These are phyloP conservation scores for Lonchura striata DNA, from an alignment of 2,113 vertebrate genomes.

Conservation along the genomic window DNA sequence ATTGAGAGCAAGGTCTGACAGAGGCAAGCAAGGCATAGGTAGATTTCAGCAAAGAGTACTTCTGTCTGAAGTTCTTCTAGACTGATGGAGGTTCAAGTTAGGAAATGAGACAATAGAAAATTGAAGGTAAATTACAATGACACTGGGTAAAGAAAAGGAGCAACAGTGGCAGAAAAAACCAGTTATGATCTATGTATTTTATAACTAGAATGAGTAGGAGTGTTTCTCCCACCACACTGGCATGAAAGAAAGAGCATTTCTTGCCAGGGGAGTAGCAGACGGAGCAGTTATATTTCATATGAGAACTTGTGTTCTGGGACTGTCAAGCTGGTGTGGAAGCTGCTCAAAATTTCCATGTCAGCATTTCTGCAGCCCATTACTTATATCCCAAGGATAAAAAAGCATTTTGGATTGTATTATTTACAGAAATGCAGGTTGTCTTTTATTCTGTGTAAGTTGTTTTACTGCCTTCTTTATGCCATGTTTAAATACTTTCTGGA, in stretches of 20 bases:
- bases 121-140: neutral
- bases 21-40: neutral
- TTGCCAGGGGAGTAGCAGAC: constrained; percentile 11
- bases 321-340: neutral
- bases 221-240: constrained; percentile 4
- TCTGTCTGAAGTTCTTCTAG: neutral
- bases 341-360: neutral
- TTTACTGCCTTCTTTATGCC: neutral
- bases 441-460: neutral
- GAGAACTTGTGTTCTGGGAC: neutral
- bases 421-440: neutral
- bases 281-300: neutral
- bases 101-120: neutral
- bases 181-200: neutral
- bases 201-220: neutral
- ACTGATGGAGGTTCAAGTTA: neutral
- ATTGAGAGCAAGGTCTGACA: neutral
- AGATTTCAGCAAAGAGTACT: neutral
- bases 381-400: neutral
- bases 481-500: neutral
- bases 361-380: neutral
- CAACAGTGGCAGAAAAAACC: neutral
- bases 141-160: neutral
- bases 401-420: neutral
- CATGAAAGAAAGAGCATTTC: neutral